Conservation (phyloP, 2,888 invertebrate genomes). For the Anodontia alba region DNA sequence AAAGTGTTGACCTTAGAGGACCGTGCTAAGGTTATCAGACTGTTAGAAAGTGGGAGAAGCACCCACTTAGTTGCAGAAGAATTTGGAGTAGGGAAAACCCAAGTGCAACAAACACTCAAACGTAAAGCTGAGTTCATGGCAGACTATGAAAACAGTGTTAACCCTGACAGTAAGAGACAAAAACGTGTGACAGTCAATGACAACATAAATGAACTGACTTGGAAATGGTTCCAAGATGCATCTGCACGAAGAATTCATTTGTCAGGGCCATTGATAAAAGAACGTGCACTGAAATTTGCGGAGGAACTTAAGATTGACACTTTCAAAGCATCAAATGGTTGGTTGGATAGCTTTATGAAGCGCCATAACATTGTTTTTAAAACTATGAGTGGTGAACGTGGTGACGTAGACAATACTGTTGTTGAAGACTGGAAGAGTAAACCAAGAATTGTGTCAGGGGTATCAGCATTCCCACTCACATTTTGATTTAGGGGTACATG, state of each 20-base stretch:
- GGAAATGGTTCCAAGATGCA: slow-evolving; percentile 45
- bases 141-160: slow-evolving; percentile 40
- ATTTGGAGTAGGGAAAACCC: slow-evolving; percentile 53
- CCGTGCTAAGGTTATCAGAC: slow-evolving; percentile 28
- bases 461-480: too few relatives aligned
- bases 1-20: slow-evolving; percentile 39
- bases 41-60: slow-evolving; percentile 29
- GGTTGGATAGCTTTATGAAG: slow-evolving; percentile 32
- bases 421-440: slow-evolving; percentile 40
- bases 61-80: slow-evolving; percentile 50
- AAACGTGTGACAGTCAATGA: slow-evolving; percentile 31
- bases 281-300: background rate
- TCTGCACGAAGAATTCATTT: background rate
- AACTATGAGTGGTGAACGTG: slow-evolving; percentile 44
- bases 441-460: too few relatives aligned
- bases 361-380: slow-evolving; percentile 37
- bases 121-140: slow-evolving; percentile 45
- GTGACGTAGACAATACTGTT: slow-evolving; percentile 29
- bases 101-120: slow-evolving; percentile 49
- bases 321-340: slow-evolving; percentile 49
- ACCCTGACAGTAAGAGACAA: slow-evolving; percentile 33
- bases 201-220: slow-evolving; percentile 41
- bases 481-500: too few relatives aligned
- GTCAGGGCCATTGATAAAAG: slow-evolving; percentile 20
- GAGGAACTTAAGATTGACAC: background rate